A percentile compares a stretch with the other conserved stretches of the same genome.
These are phyloP conservation scores for Anoplopoma fimbria DNA, from an alignment of 2,113 vertebrate genomes.

Conservation along the genomic window DNA sequence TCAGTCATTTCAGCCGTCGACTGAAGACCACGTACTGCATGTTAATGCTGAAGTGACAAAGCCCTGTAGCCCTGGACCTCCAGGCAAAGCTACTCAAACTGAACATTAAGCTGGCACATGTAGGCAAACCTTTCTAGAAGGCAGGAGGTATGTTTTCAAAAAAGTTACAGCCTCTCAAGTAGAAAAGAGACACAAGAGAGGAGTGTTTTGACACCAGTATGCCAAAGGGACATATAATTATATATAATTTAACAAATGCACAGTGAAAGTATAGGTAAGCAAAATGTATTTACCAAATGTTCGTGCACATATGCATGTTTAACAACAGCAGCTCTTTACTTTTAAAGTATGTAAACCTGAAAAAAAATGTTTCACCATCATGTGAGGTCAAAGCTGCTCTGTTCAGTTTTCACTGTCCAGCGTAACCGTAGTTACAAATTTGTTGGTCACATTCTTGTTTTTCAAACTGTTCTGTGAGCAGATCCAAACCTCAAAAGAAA, in stretches of 20 bases:
- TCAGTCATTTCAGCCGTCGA: background rate
- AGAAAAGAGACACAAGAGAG: background rate
- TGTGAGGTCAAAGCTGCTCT: constrained; percentile 3
- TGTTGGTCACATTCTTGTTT: constrained; percentile 18
- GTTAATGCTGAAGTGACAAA: background rate
- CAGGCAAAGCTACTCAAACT: background rate
- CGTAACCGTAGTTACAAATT: background rate
- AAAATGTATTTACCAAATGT: background rate
- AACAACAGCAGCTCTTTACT: background rate
- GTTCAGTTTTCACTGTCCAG: background rate
- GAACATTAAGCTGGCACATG: background rate
- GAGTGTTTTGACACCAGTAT: background rate
- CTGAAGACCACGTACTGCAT: background rate
- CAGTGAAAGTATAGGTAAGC: background rate
- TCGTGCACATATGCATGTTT: background rate
- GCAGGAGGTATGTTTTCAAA: background rate
- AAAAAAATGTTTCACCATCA: constrained; percentile 7
- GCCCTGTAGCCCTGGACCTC: background rate
- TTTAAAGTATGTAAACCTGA: too few species aligned
- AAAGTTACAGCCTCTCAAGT: background rate
- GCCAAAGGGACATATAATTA: background rate
- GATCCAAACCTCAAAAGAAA: constrained; percentile 39
- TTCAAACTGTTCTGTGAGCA: constrained; percentile 28
- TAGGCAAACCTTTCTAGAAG: background rate
- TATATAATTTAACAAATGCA: background rate